Conservation (phyloP, 1,140 invertebrate species). For the Bombyx mandarina region DNA sequence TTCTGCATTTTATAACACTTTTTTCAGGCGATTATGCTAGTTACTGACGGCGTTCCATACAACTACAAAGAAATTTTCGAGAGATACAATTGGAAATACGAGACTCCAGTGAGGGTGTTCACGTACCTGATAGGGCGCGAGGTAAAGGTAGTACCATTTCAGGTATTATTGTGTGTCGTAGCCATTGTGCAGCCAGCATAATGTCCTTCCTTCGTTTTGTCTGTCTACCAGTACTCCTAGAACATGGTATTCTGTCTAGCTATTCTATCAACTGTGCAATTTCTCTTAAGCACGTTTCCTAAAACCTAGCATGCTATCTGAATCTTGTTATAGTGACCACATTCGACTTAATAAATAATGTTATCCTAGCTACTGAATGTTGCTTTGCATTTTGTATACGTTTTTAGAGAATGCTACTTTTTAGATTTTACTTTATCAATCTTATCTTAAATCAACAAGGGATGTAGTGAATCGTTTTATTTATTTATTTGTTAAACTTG, state of each 20-base stretch:
- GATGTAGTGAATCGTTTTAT: too few species aligned
- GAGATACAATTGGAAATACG: conserved; percentile 85
- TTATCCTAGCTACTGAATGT: too few species aligned
- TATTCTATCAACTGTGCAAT: too few species aligned
- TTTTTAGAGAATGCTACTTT: not conserved
- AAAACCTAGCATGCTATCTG: too few species aligned
- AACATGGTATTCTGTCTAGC: conserved; percentile 53
- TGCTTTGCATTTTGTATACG: too few species aligned
- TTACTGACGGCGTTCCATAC: conserved; percentile 97
- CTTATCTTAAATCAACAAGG: not conserved
- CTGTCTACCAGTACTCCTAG: conserved; percentile 60
- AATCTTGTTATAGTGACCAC: too few species aligned
- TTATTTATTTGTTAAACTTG: too few species aligned
- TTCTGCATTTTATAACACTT: conserved; percentile 12
- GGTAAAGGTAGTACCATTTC: conserved; percentile 73
- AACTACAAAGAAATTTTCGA: conserved; percentile 94
- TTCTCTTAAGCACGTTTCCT: too few species aligned
- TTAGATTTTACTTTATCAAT: not conserved
- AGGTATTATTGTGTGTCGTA: conserved; percentile 70
- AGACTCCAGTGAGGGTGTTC: conserved; percentile 92
- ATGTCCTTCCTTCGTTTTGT: conserved; percentile 53
- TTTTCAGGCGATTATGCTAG: conserved; percentile 95
- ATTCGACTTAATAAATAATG: too few species aligned
- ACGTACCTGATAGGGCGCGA: conserved; percentile 97
- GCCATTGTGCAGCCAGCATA: conserved; percentile 68